Percentiles rank a stretch among this genome's conserved stretches.
These are phyloP conservation scores for Patella depressa DNA, from an alignment of 2,888 invertebrate genomes.

Conservation along the genomic window DNA sequence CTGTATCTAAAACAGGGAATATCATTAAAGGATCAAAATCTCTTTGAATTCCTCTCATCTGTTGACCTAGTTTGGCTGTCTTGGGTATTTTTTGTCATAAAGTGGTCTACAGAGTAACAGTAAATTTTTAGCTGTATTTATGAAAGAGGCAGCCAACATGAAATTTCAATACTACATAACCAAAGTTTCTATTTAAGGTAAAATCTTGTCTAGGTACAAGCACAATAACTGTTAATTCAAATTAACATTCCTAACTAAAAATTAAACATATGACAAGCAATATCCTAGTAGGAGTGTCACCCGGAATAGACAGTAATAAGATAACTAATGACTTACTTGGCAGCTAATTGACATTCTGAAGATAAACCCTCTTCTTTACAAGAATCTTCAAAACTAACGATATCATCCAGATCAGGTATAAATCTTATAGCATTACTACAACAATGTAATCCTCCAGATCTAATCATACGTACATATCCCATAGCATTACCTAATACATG, in stretches of 20 bases:
- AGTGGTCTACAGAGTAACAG: too few species aligned
- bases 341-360: conserved; percentile 74
- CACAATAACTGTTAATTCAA: too few species aligned
- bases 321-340: conserved; percentile 50
- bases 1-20: too few species aligned
- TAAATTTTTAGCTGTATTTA: too few species aligned
- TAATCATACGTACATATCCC: conserved; percentile 93
- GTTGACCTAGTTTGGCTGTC: too few species aligned
- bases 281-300: background rate
- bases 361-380: conserved; percentile 77
- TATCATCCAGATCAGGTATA: conserved; percentile 83
- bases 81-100: too few species aligned
- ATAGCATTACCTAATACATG: conserved; percentile 82
- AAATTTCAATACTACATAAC: too few species aligned
- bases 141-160: too few species aligned
- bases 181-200: too few species aligned
- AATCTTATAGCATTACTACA: conserved; percentile 92
- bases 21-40: too few species aligned
- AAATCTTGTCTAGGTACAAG: too few species aligned
- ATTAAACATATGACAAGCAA: background rate
- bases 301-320: background rate
- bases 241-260: background rate
- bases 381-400: conserved; percentile 78
- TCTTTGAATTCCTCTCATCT: too few species aligned
- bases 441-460: conserved; percentile 93